phyloP scores from a whole-genome alignment of 2,888 invertebrate genomes.

The Stenodera caucasica region DNA sequence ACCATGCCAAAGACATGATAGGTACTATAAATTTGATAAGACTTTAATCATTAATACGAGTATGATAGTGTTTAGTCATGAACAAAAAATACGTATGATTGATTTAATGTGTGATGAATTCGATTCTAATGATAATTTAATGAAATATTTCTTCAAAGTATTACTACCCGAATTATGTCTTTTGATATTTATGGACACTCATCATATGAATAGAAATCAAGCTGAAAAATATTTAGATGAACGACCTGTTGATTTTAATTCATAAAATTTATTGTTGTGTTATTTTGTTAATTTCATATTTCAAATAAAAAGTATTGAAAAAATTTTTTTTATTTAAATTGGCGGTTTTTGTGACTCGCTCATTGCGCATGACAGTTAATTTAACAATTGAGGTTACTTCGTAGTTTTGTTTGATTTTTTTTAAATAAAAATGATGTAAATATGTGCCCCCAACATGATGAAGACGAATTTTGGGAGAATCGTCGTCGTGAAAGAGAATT shows the following conservation, averaged over 20 bases:
- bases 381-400: too few relatives aligned
- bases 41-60: constrained; percentile 44
- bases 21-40: constrained; percentile 14
- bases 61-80: constrained; percentile 41
- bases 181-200: constrained; percentile 47
- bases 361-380: too few relatives aligned
- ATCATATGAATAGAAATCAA: constrained; percentile 38
- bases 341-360: too few relatives aligned
- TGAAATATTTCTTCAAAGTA: constrained; percentile 47
- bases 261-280: too few relatives aligned
- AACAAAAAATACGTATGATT: constrained; percentile 43
- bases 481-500: constrained; percentile 73
- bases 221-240: constrained; percentile 41
- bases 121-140: constrained; percentile 35
- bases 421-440: too few relatives aligned
- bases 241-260: constrained; percentile 31
- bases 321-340: too few relatives aligned
- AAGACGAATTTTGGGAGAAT: constrained; percentile 71
- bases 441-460: constrained; percentile 37
- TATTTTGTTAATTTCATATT: too few relatives aligned
- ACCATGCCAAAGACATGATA: constrained; percentile 32
- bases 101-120: constrained; percentile 38
- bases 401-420: too few relatives aligned
- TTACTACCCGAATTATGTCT: constrained; percentile 48
- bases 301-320: too few relatives aligned